Evolutionary conservation across 2,113 vertebrate genomes (phyloP).

Genomic region (Sisor rabdophorus): DNA sequence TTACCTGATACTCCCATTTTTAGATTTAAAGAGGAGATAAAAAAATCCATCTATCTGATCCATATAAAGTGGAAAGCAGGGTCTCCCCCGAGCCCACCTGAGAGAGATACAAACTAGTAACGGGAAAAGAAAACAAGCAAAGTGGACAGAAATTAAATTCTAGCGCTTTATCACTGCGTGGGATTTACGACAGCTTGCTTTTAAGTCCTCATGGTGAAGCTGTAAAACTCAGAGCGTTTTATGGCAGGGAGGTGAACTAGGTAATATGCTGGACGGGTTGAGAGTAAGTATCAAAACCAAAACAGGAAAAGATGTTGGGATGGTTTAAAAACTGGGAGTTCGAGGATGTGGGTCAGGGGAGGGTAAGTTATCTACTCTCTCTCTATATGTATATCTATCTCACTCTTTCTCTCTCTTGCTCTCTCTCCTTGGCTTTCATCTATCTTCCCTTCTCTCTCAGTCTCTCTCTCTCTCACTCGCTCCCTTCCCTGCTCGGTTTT

Average conservation of each 20-base stretch:
- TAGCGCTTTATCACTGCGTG: slow-evolving; percentile 67
- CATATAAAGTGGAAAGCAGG: slow-evolving; percentile 11
- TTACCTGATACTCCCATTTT: slow-evolving; percentile 19
- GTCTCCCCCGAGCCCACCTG: slow-evolving; percentile 37
- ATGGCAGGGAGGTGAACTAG: slow-evolving; percentile 41
- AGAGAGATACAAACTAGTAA: slow-evolving; percentile 43
- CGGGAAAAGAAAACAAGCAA: slow-evolving; percentile 57
- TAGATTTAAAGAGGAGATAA: not conserved
- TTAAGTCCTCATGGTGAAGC: slow-evolving; percentile 62
- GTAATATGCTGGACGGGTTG: slow-evolving; percentile 52
- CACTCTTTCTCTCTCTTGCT: not conserved
- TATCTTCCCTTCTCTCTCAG: too few relatives aligned
- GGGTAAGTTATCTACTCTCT: not conserved
- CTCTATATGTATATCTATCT: not conserved
- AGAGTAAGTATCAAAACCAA: slow-evolving; percentile 66
- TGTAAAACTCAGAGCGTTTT: slow-evolving; percentile 63
- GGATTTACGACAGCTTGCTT: slow-evolving; percentile 72
- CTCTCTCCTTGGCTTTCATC: not conserved
- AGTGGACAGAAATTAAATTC: slow-evolving; percentile 62
- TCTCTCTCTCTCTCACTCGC: too few relatives aligned
- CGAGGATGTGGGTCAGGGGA: slow-evolving; percentile 45
- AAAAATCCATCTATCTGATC: not conserved
- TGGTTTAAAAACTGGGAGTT: slow-evolving; percentile 54
- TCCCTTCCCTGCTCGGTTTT: too few relatives aligned
- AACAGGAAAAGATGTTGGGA: slow-evolving; percentile 65